Percentiles rank a stretch among this genome's conserved stretches.
Evolutionary conservation across 2,113 vertebrate species (phyloP).

Genomic region (Apaloderma vittatum): DNA sequence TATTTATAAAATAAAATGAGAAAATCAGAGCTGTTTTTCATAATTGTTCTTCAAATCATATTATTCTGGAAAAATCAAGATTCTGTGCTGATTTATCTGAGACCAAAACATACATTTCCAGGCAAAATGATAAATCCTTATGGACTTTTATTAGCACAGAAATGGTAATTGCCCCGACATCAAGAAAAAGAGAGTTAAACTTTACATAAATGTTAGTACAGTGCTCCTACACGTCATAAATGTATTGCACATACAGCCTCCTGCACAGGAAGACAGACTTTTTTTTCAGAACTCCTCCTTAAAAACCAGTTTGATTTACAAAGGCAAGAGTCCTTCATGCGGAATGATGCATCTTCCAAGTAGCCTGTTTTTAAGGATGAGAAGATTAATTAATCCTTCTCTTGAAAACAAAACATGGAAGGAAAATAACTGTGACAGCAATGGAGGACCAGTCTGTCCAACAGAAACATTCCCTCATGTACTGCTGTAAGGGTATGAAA

Average conservation of each 20-base stretch:
- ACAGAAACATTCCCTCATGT: accelerated
- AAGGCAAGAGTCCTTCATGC: neutral
- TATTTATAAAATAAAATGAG: slow-evolving; percentile 41
- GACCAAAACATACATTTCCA: neutral
- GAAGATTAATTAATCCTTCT: neutral
- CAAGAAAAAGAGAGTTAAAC: neutral
- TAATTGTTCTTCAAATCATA: neutral
- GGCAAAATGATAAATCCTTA: neutral
- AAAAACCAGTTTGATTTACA: neutral
- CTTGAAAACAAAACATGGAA: neutral
- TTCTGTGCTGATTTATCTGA: neutral
- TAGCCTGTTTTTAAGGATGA: neutral
- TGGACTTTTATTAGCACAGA: slow-evolving; percentile 22
- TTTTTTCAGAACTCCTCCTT: neutral
- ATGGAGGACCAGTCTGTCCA: neutral
- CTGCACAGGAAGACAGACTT: neutral
- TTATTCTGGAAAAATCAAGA: slow-evolving; percentile 1
- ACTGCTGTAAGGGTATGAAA: neutral
- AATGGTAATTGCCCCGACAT: neutral
- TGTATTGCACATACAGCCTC: neutral
- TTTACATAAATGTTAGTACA: neutral
- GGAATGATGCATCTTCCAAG: neutral
- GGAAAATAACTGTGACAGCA: neutral
- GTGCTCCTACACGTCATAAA: neutral
- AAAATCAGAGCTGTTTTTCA: neutral